Evolutionary conservation across 2,797 vertebrate genomes (phyloP).

Genomic region (Myiotriccus ornatus): DNA sequence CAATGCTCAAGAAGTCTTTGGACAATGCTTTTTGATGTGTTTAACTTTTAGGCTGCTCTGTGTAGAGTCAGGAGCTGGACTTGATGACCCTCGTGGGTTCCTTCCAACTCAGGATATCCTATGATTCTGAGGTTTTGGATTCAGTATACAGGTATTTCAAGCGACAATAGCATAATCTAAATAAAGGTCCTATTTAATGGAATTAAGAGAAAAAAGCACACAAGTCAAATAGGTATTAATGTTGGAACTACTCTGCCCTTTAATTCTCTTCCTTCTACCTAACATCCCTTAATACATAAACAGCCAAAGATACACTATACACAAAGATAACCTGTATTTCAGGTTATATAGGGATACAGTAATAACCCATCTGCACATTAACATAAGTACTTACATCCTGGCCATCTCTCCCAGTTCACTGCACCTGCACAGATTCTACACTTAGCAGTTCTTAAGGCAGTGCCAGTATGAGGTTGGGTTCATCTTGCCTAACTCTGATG

Average conservation of each 20-base stretch:
- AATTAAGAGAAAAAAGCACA: not conserved
- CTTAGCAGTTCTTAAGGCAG: not conserved
- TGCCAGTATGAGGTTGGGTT: not conserved
- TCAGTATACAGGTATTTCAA: not conserved
- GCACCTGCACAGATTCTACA: not conserved
- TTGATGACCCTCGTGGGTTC: accelerated
- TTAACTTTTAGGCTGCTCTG: not conserved
- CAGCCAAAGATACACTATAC: not conserved
- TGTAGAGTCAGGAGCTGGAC: not conserved
- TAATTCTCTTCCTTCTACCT: not conserved
- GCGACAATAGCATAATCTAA: not conserved
- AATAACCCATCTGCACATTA: not conserved
- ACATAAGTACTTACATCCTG: not conserved
- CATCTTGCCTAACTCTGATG: not conserved
- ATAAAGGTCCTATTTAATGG: not conserved
- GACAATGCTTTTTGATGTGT: not conserved
- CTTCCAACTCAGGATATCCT: not conserved
- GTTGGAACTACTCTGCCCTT: not conserved
- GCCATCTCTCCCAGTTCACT: not conserved
- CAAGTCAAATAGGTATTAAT: not conserved
- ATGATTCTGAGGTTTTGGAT: not conserved
- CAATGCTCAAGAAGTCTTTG: not conserved
- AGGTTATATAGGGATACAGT: not conserved
- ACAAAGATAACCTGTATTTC: not conserved
- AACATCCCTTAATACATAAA: not conserved